Percentiles rank a stretch among this genome's conserved stretches.
Evolutionary conservation across 2,113 vertebrate genomes (phyloP).

Genomic region (Pterocles burchelli): DNA sequence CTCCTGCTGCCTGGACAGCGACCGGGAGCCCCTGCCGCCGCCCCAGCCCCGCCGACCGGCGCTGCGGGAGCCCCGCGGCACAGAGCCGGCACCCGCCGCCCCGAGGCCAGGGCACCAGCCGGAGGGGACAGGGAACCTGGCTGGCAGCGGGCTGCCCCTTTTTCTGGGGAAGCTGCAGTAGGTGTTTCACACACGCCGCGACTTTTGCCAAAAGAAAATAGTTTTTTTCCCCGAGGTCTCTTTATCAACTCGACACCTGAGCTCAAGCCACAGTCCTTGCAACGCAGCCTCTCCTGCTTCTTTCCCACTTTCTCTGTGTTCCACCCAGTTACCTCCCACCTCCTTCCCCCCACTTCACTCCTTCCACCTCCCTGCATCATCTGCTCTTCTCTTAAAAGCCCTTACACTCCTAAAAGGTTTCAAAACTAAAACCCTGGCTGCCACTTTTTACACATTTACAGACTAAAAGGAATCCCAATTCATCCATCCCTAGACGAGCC

Average conservation of each 20-base stretch:
- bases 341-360: background rate
- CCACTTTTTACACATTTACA: background rate
- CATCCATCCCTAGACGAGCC: background rate
- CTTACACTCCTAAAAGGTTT: background rate
- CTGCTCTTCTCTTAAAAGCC: background rate
- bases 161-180: too few species aligned
- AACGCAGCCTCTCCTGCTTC: background rate
- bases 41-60: background rate
- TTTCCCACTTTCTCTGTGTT: background rate
- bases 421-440: background rate
- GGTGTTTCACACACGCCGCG: background rate
- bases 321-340: background rate
- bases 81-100: background rate
- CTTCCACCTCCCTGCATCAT: background rate
- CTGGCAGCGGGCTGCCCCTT: background rate
- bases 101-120: background rate
- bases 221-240: background rate
- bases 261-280: rapidly evolving
- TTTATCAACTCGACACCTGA: background rate
- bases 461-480: background rate
- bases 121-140: background rate
- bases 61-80: too few species aligned
- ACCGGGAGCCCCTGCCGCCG: background rate
- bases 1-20: background rate
- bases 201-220: background rate